Percentiles rank a stretch among this genome's conserved stretches.
phyloP scores from a whole-genome alignment of 2,888 invertebrate genomes.

The Proisotoma minuta region DNA sequence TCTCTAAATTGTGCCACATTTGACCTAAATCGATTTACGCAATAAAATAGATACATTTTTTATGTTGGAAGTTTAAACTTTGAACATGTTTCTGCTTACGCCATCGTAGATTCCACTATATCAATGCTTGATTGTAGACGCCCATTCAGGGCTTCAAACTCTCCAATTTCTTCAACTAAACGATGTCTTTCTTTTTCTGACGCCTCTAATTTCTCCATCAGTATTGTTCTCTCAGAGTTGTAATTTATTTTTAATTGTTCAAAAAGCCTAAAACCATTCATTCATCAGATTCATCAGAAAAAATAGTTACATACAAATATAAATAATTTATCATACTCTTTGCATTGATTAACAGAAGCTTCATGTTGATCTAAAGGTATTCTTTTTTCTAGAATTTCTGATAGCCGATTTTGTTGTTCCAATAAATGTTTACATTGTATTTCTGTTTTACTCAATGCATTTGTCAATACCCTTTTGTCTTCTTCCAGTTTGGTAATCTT shows the following conservation, averaged over 20 bases:
- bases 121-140: conserved; percentile 31
- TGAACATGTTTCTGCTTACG: too few species aligned
- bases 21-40: not conserved
- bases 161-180: conserved; percentile 28
- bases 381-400: conserved; percentile 28
- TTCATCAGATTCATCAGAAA: not conserved
- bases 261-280: conserved; percentile 31
- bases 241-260: conserved; percentile 42
- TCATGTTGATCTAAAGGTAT: conserved; percentile 44
- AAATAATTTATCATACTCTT: conserved; percentile 26
- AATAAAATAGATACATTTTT: too few species aligned
- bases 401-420: conserved; percentile 35
- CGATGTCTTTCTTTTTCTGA: conserved; percentile 36
- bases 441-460: conserved; percentile 27
- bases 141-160: conserved; percentile 30
- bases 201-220: conserved; percentile 32
- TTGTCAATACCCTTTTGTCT: conserved; percentile 26
- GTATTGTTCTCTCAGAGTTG: conserved; percentile 25
- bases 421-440: conserved; percentile 29
- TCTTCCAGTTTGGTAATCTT: conserved; percentile 34
- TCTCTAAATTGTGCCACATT: conserved; percentile 1
- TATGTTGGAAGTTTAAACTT: too few species aligned
- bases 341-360: conserved; percentile 37
- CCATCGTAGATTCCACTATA: too few species aligned
- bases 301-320: not conserved